Conservation (phyloP, 2,888 invertebrate genomes). For the Lasioglossum marginatum region DNA sequence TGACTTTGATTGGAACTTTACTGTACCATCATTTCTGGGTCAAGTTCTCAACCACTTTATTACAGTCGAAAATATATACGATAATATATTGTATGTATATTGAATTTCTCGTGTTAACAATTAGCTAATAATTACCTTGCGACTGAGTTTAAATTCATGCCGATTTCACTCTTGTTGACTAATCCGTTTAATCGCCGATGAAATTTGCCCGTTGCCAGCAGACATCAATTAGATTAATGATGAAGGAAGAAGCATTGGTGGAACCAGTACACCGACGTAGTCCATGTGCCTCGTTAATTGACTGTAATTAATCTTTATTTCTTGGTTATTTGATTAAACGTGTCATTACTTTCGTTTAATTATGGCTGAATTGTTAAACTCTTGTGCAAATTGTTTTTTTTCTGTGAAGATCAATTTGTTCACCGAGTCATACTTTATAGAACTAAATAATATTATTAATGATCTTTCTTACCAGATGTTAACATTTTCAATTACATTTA, state of each 20-base stretch:
- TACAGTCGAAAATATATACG: too few relatives aligned
- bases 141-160: background rate
- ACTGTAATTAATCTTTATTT: background rate
- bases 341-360: background rate
- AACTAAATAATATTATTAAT: background rate
- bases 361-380: background rate
- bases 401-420: background rate
- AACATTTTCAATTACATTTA: too few relatives aligned
- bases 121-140: background rate
- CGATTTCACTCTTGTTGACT: background rate
- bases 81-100: background rate
- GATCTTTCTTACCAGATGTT: background rate
- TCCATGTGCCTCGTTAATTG: background rate
- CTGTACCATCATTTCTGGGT: background rate
- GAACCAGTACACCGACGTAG: background rate
- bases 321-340: background rate
- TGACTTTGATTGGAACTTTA: too few relatives aligned
- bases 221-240: background rate
- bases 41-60: background rate
- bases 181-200: slow-evolving; percentile 14
- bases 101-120: background rate
- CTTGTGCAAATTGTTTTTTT: background rate
- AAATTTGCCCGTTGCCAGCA: background rate
- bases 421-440: background rate
- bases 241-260: background rate